Evolutionary conservation across 2,113 vertebrate genomes (phyloP), one percentile per base, ranked within the genome.

Genomic region (Leucopsar rothschildi): DNA sequence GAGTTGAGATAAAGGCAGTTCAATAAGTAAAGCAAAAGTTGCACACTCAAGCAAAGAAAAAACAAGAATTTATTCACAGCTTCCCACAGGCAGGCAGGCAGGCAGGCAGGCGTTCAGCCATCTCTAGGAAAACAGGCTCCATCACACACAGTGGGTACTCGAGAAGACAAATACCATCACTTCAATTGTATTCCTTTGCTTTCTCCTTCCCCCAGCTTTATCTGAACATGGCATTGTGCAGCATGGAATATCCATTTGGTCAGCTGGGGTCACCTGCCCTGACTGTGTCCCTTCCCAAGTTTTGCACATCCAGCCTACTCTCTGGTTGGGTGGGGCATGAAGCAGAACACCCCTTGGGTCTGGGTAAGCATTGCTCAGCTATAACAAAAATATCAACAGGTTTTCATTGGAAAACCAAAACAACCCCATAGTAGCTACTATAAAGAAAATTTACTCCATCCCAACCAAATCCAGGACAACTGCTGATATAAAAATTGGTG

Each of bases 251-350:
- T 20, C 15, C 15, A 37, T 59, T 40, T 14, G 10, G 23, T 45
- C n/a, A 31, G 11, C 14, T n/a, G 15, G 5, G 16, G 10, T 82
- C 1, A 0, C 16, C 24, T 25, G 9, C 18, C 29, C 52, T 25
- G 31, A 5, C 24, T 53, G 4, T 6, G 11, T 25, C 28, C 24
- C 8, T 39, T 75, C 28, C 9, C 53, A 29, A 2, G 6, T 75
- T 53, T 14, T 22, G 20, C 22, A 35, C 20, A 53, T 20, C 7
- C 39, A 47, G 11, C 2, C 20, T 18, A 14, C 16, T 40, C 23
- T n/a, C 23, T 66, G 27, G 5, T 57, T 25, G 16, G 7, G 5
- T 57, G 35, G 10, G 8, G 6, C 8, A 4, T n/a, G 72, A 65
- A 47, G 13, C 5, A 69, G 61, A 76, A 31, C 23, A 53, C 2